These are phyloP conservation scores for Semaprochilodus insignis DNA, from an alignment of 2,797 vertebrate species.

Conservation along the genomic window DNA sequence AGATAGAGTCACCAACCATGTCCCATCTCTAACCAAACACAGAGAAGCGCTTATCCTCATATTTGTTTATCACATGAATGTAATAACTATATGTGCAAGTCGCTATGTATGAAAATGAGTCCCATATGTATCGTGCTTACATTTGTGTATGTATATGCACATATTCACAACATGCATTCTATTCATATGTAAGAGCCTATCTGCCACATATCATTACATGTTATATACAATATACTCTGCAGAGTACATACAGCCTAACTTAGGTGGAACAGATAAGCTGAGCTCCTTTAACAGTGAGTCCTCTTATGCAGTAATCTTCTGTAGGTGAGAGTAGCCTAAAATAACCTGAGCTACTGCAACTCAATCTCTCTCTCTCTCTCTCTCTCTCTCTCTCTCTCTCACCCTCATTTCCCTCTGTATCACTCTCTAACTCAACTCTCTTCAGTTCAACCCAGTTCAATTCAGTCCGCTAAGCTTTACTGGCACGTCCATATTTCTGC, in stretches of 20 bases:
- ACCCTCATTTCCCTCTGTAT: not conserved
- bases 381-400: not conserved
- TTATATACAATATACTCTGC: no score
- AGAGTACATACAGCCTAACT: not conserved
- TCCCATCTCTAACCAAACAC: not conserved
- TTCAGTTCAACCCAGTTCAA: not conserved
- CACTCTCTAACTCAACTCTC: not conserved
- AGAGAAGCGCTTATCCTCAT: no score
- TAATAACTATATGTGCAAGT: no score
- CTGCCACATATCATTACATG: no score
- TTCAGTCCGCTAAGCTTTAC: no score
- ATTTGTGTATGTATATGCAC: no score
- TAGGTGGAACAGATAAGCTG: not conserved
- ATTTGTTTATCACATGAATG: no score
- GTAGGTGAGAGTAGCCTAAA: slow-evolving; percentile 14
- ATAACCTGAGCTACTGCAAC: slow-evolving; percentile 10
- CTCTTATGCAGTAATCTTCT: slow-evolving; percentile 6
- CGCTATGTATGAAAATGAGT: no score
- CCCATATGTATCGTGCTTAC: no score
- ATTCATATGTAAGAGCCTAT: no score
- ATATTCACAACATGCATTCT: no score
- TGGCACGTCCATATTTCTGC: no score
- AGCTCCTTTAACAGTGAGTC: slow-evolving; percentile 1
- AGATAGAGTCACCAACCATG: not conserved
- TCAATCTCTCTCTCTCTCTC: not conserved